These are phyloP conservation scores for Caenorhabditis sp. DNA, from an alignment of 2,888 invertebrate species.

Conservation along the genomic window DNA sequence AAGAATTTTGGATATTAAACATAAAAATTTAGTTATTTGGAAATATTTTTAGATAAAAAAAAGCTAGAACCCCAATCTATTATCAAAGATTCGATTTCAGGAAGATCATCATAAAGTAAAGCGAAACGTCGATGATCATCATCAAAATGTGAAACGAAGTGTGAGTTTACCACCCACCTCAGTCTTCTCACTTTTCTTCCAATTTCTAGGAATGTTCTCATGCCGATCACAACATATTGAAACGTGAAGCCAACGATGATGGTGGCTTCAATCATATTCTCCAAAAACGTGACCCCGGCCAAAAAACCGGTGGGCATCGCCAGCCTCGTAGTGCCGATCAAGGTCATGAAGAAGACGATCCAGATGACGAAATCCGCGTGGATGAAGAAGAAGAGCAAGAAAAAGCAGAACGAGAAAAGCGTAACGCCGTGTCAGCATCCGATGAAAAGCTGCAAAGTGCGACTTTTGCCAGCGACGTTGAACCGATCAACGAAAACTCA, in stretches of 20 bases:
- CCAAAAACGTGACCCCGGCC: background rate
- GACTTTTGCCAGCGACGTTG: conserved; percentile 29
- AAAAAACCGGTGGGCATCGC: conserved; percentile 18
- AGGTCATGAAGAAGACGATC: conserved; percentile 33
- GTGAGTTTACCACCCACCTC: too few species aligned
- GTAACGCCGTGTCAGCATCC: background rate
- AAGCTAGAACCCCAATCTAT: conserved; percentile 7
- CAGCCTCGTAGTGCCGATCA: conserved; percentile 35
- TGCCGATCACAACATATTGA: background rate
- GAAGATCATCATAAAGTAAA: conserved; percentile 23
- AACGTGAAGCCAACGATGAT: background rate
- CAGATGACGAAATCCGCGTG: conserved; percentile 22
- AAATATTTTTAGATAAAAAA: conserved; percentile 6
- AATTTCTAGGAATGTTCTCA: background rate
- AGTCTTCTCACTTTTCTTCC: too few species aligned
- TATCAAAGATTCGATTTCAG: background rate
- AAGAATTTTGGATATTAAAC: too few species aligned
- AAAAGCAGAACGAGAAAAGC: background rate
- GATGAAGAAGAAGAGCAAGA: conserved; percentile 14
- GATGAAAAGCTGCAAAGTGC: conserved; percentile 7
- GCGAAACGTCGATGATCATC: conserved; percentile 9
- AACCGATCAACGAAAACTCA: conserved; percentile 29
- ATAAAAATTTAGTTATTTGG: too few species aligned
- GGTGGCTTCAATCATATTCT: background rate
- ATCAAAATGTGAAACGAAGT: background rate